Conservation (phyloP, 2,888 invertebrate genomes). For the Megalurothrips usitatus region DNA sequence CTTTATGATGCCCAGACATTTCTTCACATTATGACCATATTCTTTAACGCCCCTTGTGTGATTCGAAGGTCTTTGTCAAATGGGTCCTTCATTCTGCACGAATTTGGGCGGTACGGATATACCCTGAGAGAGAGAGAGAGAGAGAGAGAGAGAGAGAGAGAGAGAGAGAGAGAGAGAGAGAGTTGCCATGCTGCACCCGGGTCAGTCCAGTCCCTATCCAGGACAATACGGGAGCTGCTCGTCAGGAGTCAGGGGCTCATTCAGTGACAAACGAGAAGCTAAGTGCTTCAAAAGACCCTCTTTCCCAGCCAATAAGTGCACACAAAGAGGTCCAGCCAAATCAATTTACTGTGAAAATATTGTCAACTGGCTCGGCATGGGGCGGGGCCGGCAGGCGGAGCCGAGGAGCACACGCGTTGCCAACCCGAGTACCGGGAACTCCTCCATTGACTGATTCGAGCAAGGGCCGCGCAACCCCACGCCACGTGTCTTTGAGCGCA, state of each 20-base stretch:
- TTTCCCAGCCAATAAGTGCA: constrained; percentile 26
- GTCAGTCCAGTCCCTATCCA: too few relatives aligned
- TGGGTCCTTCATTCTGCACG: background rate
- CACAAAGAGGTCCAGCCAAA: constrained; percentile 18
- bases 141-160: too few relatives aligned
- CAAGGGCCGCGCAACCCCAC: background rate
- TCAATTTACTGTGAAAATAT: constrained; percentile 25
- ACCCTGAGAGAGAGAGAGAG: background rate
- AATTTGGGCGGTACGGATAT: background rate
- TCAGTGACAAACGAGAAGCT: constrained; percentile 26
- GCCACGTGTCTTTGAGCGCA: too few relatives aligned
- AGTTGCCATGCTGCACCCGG: too few relatives aligned
- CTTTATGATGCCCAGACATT: background rate
- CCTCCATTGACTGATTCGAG: background rate
- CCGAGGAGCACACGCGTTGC: too few relatives aligned
- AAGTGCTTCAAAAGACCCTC: constrained; percentile 24
- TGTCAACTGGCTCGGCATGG: constrained; percentile 14
- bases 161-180: too few relatives aligned
- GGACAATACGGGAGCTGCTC: background rate
- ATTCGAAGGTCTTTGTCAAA: background rate
- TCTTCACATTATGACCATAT: background rate
- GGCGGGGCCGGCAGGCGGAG: background rate
- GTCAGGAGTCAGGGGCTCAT: constrained; percentile 22
- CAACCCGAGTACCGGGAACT: background rate
- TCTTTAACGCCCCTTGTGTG: background rate